Conservation (phyloP, 2,113 vertebrate species). For the Sebastes fasciatus region DNA sequence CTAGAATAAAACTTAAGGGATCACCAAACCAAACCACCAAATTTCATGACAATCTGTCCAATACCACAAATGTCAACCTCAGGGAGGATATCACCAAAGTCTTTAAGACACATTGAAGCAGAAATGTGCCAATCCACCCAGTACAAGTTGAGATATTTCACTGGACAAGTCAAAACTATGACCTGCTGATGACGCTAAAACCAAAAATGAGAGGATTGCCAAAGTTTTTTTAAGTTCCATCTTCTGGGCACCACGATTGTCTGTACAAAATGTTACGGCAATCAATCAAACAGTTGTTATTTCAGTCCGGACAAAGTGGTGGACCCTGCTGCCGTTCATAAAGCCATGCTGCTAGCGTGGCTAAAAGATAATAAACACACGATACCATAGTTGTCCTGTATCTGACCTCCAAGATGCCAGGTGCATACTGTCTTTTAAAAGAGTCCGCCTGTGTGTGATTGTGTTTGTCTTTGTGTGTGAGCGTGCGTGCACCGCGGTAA, state of each 20-base stretch:
- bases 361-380: conserved; percentile 8
- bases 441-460: conserved; percentile 23
- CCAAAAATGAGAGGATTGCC: neutral
- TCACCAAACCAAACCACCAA: neutral
- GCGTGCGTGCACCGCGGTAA: neutral
- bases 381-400: conserved; percentile 20
- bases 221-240: neutral
- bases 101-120: neutral
- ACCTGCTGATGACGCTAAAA: neutral
- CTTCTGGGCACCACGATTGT: neutral
- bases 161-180: neutral
- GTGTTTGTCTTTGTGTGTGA: conserved; percentile 14
- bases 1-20: neutral
- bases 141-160: neutral
- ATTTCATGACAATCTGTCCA: neutral
- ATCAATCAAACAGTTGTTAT: neutral
- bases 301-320: neutral
- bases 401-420: conserved; percentile 53
- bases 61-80: neutral
- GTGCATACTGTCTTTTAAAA: conserved; percentile 56
- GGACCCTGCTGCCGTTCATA: neutral
- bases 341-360: neutral
- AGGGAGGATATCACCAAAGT: neutral
- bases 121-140: neutral
- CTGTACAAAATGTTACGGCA: neutral